Conservation (phyloP, 2,888 invertebrate species). For the Eristalis pertinax region DNA sequence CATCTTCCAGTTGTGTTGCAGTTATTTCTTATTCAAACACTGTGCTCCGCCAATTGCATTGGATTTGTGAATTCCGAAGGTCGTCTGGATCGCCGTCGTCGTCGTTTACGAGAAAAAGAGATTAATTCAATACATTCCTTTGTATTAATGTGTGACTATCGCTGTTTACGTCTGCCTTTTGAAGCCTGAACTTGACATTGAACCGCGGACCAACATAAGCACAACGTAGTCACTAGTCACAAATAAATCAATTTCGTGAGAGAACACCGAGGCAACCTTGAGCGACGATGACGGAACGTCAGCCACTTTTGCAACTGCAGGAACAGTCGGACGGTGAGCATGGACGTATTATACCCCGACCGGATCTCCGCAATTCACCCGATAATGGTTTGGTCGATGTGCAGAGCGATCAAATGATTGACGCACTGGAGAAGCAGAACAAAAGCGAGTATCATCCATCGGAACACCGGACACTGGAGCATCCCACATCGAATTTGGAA, state of each 20-base stretch:
- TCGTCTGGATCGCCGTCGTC: not conserved
- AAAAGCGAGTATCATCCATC: conserved; percentile 84
- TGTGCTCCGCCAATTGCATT: not conserved
- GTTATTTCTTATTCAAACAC: not conserved
- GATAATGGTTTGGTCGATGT: conserved; percentile 81
- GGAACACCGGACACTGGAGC: conserved; percentile 86
- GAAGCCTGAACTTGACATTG: conserved; percentile 58
- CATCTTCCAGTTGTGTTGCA: not conserved
- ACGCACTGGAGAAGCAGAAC: conserved; percentile 72
- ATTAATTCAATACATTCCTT: not conserved
- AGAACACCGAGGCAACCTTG: conserved; percentile 9
- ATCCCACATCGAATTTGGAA: conserved; percentile 91
- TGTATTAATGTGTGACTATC: not conserved
- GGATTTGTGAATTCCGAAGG: conserved; percentile 11
- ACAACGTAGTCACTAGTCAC: not conserved
- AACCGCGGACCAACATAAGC: conserved; percentile 12
- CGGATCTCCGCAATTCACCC: conserved; percentile 81
- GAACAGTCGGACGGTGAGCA: conserved; percentile 77
- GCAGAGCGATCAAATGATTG: conserved; percentile 79
- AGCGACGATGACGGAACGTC: conserved; percentile 86
- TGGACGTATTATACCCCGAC: conserved; percentile 75
- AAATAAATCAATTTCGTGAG: conserved; percentile 43
- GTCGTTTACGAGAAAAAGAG: not conserved
- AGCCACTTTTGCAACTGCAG: conserved; percentile 82
- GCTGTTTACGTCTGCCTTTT: conserved; percentile 1